phyloP scores from a whole-genome alignment of 2,888 invertebrate species.

The Punctoribates punctum region DNA sequence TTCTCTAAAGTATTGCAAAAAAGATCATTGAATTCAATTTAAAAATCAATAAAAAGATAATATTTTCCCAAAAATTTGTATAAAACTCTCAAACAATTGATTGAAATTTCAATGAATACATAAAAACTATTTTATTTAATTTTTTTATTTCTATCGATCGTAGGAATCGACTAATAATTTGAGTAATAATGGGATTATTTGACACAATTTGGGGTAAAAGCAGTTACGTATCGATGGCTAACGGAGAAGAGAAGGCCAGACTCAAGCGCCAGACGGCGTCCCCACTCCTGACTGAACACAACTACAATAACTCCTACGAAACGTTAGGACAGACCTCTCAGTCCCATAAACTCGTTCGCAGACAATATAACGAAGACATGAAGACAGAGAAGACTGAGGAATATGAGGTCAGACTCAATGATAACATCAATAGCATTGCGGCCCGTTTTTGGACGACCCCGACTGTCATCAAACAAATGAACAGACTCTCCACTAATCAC shows the following conservation, averaged over 20 bases:
- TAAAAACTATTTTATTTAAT: too few relatives aligned
- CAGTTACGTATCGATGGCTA: slow-evolving; percentile 6
- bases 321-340: background rate
- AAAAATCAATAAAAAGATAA: too few relatives aligned
- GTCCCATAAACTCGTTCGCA: background rate
- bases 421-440: background rate
- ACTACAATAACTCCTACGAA: background rate
- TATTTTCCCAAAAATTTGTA: too few relatives aligned
- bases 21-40: too few relatives aligned
- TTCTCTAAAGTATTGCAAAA: too few relatives aligned
- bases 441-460: slow-evolving; percentile 17
- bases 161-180: background rate
- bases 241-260: background rate
- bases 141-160: background rate
- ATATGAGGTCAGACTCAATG: slow-evolving; percentile 3
- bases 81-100: background rate
- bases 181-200: slow-evolving; percentile 15
- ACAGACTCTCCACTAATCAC: background rate
- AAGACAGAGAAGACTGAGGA: background rate
- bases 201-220: background rate
- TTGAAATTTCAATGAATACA: background rate
- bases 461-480: background rate
- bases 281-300: background rate
- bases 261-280: background rate
- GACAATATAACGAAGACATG: background rate